Evolutionary conservation across 2,113 vertebrate genomes (phyloP).

Genomic region (Erpornis zantholeuca): DNA sequence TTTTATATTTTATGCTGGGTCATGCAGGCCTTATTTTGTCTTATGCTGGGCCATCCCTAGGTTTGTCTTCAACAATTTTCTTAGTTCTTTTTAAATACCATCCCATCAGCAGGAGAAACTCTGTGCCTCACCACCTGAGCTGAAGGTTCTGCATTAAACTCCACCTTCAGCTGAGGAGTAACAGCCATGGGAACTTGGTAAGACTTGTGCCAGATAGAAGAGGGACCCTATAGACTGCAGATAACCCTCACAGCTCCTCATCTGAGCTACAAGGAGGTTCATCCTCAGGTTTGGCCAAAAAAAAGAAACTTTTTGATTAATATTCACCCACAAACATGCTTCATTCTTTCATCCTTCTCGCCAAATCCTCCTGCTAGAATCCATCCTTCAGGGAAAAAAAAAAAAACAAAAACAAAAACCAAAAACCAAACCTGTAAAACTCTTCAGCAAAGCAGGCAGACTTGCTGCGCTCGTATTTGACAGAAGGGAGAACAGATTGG

Average conservation of each 20-base stretch:
- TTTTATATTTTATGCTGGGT: not conserved
- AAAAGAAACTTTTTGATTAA: not conserved
- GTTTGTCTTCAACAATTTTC: not conserved
- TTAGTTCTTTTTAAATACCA: not conserved
- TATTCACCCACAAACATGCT: not conserved
- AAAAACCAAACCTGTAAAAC: not conserved
- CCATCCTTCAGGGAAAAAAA: not conserved
- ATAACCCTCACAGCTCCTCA: not conserved
- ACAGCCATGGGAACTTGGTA: not conserved
- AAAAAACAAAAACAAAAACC: not conserved
- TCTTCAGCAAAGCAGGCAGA: conserved; percentile 11
- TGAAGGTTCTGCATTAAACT: not conserved
- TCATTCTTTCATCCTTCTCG: not conserved
- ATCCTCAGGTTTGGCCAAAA: not conserved
- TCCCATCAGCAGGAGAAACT: not conserved
- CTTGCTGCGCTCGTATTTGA: conserved; percentile 5
- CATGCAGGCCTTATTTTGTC: not conserved
- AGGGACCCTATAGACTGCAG: not conserved
- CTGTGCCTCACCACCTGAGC: not conserved
- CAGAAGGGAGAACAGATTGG: conserved; percentile 65
- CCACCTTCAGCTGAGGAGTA: not conserved
- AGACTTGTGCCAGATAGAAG: not conserved
- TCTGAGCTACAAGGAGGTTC: not conserved
- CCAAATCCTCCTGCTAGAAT: not conserved
- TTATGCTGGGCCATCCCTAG: not conserved